Evolutionary conservation across 2,797 vertebrate species (phyloP).

Genomic region (Phalanger gymnotis): DNA sequence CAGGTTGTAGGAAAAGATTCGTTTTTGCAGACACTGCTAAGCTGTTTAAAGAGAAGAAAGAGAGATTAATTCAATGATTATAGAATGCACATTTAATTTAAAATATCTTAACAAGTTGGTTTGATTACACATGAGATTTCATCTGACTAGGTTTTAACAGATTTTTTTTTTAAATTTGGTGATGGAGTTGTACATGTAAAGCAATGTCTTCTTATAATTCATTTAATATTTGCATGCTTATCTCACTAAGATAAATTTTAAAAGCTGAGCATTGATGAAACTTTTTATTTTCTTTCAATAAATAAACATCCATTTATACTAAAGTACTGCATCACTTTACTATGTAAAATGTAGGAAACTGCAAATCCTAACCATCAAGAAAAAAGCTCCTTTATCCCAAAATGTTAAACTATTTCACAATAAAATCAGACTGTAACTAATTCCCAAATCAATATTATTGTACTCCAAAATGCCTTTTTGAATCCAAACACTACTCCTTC

Average conservation of each 20-base stretch:
- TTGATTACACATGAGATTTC: conserved; percentile 65
- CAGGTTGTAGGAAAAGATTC: conserved; percentile 74
- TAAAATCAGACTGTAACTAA: conserved; percentile 61
- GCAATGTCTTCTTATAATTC: conserved; percentile 70
- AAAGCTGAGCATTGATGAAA: conserved; percentile 13
- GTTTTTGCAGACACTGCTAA: conserved; percentile 77
- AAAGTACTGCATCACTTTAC: conserved; percentile 56
- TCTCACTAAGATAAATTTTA: conserved; percentile 59
- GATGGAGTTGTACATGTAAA: conserved; percentile 68
- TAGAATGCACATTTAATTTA: conserved; percentile 67
- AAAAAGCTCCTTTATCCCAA: conserved; percentile 43
- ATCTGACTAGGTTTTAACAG: conserved; percentile 73
- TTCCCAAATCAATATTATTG: conserved; percentile 61
- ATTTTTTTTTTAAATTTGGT: conserved; percentile 67
- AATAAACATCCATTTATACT: conserved; percentile 46
- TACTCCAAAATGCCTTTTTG: conserved; percentile 63
- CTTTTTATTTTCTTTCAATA: background rate
- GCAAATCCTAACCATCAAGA: background rate
- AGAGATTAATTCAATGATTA: conserved; percentile 76
- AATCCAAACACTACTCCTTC: conserved; percentile 63
- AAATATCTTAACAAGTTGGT: conserved; percentile 74
- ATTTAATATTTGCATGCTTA: conserved; percentile 73
- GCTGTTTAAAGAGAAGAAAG: conserved; percentile 79
- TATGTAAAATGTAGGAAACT: background rate
- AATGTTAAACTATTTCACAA: conserved; percentile 62